Evolutionary conservation across 2,888 invertebrate genomes (phyloP).

Genomic region (Dynastes tityus): DNA sequence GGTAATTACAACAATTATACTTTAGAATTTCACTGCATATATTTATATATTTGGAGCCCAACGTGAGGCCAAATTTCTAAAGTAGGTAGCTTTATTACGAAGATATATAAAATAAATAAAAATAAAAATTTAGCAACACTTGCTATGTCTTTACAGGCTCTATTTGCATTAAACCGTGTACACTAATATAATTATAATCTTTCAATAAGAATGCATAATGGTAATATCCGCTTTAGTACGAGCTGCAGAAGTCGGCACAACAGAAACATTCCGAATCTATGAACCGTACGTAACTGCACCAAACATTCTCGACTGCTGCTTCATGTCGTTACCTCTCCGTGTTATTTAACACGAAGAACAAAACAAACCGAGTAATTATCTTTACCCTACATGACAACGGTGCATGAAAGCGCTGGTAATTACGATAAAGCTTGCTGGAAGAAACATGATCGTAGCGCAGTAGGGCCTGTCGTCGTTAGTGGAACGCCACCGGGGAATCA

Average conservation of each 20-base stretch:
- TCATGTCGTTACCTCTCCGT: slow-evolving; percentile 34
- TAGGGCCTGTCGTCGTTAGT: slow-evolving; percentile 22
- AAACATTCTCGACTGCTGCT: slow-evolving; percentile 17
- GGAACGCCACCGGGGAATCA: slow-evolving; percentile 37
- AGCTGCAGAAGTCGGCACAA: background rate
- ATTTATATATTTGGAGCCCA: too few relatives aligned
- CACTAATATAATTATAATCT: background rate
- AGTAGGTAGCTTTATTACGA: too few relatives aligned
- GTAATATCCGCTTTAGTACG: background rate
- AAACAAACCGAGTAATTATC: slow-evolving; percentile 54
- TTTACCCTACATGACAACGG: slow-evolving; percentile 52
- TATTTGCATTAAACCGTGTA: too few relatives aligned
- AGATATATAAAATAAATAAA: too few relatives aligned
- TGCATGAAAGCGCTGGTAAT: slow-evolving; percentile 51
- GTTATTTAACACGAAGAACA: slow-evolving; percentile 50
- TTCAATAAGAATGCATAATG: background rate
- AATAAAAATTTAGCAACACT: too few relatives aligned
- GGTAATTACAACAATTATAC: too few relatives aligned
- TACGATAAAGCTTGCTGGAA: slow-evolving; percentile 42
- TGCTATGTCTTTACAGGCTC: too few relatives aligned
- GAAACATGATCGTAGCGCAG: slow-evolving; percentile 30
- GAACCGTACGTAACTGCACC: slow-evolving; percentile 19
- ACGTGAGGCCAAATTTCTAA: too few relatives aligned
- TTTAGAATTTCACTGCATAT: too few relatives aligned
- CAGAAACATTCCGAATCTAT: slow-evolving; percentile 24